phyloP scores from a whole-genome alignment of 2,113 vertebrate genomes.

The Periophthalmus modestus region DNA sequence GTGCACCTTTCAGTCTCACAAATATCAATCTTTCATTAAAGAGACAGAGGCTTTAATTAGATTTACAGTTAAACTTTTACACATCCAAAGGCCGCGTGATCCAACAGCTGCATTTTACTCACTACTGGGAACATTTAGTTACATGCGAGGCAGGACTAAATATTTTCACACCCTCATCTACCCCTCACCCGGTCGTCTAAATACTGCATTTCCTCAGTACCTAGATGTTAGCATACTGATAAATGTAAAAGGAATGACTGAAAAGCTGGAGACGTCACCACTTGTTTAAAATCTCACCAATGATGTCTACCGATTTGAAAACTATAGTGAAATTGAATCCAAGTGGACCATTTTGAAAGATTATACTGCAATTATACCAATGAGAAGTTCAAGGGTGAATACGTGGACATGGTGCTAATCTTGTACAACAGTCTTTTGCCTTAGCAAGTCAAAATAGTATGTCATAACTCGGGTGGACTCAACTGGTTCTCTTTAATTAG shows the following conservation, averaged over 20 bases:
- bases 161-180: constrained; percentile 13
- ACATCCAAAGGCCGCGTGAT: constrained; percentile 28
- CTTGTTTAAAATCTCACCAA: not conserved
- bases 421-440: constrained; percentile 17
- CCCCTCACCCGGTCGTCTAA: constrained; percentile 1
- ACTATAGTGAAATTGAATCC: not conserved
- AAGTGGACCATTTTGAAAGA: not conserved
- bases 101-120: constrained; percentile 36
- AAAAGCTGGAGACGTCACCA: constrained; percentile 34
- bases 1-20: not conserved
- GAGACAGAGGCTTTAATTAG: not conserved
- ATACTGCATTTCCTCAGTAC: not conserved
- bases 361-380: not conserved
- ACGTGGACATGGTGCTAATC: constrained; percentile 26
- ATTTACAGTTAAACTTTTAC: constrained; percentile 30
- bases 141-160: constrained; percentile 25
- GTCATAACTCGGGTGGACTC: constrained; percentile 22
- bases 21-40: not conserved
- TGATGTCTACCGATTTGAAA: not conserved
- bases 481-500: constrained; percentile 54
- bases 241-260: constrained; percentile 12
- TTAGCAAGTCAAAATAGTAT: constrained; percentile 29
- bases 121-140: constrained; percentile 26
- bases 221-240: constrained; percentile 16
- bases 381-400: constrained; percentile 2